Evolutionary conservation across 2,113 vertebrate species (phyloP), one percentile per base, ranked within the genome.

Genomic region (Balaeniceps rex): DNA sequence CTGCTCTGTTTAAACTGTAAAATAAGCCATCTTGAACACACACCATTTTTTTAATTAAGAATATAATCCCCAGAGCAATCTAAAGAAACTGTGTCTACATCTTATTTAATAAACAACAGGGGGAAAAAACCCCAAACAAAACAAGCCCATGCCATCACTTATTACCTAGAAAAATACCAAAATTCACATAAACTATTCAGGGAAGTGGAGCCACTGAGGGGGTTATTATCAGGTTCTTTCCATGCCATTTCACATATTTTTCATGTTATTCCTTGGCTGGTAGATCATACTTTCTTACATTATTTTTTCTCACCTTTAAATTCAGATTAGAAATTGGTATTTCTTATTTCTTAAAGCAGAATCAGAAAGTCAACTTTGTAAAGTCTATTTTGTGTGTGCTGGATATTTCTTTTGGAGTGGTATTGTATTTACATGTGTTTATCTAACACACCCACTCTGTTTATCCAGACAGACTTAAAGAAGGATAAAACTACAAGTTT

Each of bases 391-490:
- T 28, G 16, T 58, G 34, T 42, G 21, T 58, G 58, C 49, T 72
- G 74, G 44, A 5, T 85, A 72, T 94, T 96, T 83, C 76, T 94
- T 40, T 54, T 65, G 58, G 49, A 94, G 74, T 33, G 19, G 66
- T 72, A 87, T 83, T 72, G 70, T 92, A 82, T 94, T 94, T 96
- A 77, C 58, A 76, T 24, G 57, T 68, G 44, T 88, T 97, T 94
- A 60, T 72, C 69, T 65, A 91, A 83, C 47, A 91, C 70, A 91
- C 66, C 54, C 74, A 91, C 88, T 71, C 88, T 95, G 89, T 97
- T 97, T 96, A 96, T 93, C 34, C 66, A 95, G 83, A 71, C 63
- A 84, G 88, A 76, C 58, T 91, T 87, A 83, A 91, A 93, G 77
- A 89, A 38, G 87, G 80, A 89, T 91, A 93, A 94, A 97, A 82